Evolutionary conservation across 2,797 vertebrate genomes (phyloP).

Genomic region (Lophotriccus pileatus): DNA sequence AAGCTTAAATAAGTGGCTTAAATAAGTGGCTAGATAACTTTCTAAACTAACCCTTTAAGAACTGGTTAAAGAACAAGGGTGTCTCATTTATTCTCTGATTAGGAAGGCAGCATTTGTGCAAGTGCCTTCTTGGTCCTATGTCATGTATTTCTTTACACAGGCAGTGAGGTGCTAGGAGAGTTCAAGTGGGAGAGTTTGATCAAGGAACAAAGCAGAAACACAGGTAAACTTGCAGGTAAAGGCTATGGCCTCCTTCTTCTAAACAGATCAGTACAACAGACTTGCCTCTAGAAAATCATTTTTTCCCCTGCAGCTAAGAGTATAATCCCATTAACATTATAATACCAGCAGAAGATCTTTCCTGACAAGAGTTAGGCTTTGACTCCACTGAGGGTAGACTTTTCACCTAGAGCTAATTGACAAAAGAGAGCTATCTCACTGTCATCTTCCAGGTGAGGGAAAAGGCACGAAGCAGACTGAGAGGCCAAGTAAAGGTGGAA

Average conservation of each 20-base stretch:
- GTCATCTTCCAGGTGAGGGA: background rate
- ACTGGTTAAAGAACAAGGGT: background rate
- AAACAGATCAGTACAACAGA: background rate
- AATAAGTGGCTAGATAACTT: background rate
- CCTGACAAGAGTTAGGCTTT: background rate
- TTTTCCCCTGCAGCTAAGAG: background rate
- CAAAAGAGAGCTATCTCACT: background rate
- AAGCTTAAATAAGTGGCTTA: background rate
- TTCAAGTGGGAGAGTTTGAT: background rate
- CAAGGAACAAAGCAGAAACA: background rate
- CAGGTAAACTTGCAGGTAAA: background rate
- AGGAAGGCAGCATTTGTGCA: background rate
- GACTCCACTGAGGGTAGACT: background rate
- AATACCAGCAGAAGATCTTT: background rate
- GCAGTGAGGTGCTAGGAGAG: background rate
- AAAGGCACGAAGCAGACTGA: background rate
- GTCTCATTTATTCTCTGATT: background rate
- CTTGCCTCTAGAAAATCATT: background rate
- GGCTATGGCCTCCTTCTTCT: background rate
- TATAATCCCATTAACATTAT: background rate
- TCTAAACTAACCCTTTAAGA: background rate
- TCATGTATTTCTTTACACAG: accelerated
- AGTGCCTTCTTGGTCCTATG: background rate
- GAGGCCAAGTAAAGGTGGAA: background rate
- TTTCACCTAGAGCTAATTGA: background rate